These are phyloP conservation scores for Callospermophilus lateralis DNA, from an alignment of 2,113 vertebrate genomes.

Conservation along the genomic window DNA sequence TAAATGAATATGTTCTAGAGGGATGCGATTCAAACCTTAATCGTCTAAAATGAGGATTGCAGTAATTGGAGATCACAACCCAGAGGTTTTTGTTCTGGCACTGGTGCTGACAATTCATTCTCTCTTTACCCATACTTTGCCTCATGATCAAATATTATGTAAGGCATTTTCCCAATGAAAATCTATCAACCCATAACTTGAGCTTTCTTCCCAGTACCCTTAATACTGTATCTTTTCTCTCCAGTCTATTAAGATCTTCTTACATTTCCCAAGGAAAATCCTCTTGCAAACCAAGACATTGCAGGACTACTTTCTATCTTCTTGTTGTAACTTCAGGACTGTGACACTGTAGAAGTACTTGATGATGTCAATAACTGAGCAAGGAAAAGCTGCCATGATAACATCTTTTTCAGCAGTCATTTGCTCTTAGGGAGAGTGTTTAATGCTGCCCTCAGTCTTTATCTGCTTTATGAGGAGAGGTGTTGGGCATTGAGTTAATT, in stretches of 20 bases:
- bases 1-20: not conserved
- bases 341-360: not conserved
- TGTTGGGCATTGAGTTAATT: constrained; percentile 36
- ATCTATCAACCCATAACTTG: not conserved
- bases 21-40: not conserved
- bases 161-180: not conserved
- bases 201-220: not conserved
- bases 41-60: not conserved
- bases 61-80: not conserved
- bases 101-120: not conserved
- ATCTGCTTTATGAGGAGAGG: not conserved
- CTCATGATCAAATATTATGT: not conserved
- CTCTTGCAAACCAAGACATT: not conserved
- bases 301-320: not conserved
- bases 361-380: not conserved
- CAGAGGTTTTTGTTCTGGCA: constrained; percentile 6
- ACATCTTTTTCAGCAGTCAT: not conserved
- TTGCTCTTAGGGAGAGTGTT: not conserved
- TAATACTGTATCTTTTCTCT: not conserved
- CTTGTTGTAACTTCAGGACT: not conserved
- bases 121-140: not conserved
- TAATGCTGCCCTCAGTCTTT: not conserved
- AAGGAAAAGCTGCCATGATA: not conserved
- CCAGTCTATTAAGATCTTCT: not conserved
- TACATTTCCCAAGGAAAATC: not conserved